Conservation (phyloP, 1,140 invertebrate species). For the Phenacoccus solenopsis region DNA sequence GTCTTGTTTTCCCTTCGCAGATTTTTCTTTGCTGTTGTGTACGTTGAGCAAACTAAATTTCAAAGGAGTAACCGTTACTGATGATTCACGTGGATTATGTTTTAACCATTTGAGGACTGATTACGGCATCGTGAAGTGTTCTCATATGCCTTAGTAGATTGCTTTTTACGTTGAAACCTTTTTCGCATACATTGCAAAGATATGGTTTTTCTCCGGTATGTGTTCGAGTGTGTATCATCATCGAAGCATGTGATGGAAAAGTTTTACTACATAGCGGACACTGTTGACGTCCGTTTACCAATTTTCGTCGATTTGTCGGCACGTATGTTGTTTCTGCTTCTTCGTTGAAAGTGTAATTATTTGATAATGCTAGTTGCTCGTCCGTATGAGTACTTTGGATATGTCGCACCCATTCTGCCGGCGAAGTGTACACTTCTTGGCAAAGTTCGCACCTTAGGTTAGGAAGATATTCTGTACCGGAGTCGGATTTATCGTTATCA, state of each 20-base stretch:
- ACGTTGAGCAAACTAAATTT: neutral
- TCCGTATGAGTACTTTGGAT: slow-evolving; percentile 71
- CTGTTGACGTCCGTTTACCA: slow-evolving; percentile 41
- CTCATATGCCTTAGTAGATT: slow-evolving; percentile 56
- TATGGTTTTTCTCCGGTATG: slow-evolving; percentile 46
- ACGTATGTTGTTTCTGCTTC: slow-evolving; percentile 39
- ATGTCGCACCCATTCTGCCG: slow-evolving; percentile 70
- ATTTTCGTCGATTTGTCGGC: slow-evolving; percentile 13
- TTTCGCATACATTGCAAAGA: slow-evolving; percentile 56
- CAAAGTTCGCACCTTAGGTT: slow-evolving; percentile 63
- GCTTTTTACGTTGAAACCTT: slow-evolving; percentile 65
- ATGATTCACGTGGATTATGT: too few relatives aligned
- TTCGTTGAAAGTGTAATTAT: slow-evolving; percentile 61
- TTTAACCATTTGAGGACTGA: slow-evolving; percentile 19
- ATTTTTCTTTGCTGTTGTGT: too few relatives aligned
- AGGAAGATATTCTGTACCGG: slow-evolving; percentile 30
- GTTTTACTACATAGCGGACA: slow-evolving; percentile 57
- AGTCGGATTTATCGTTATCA: slow-evolving; percentile 9
- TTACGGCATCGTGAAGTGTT: slow-evolving; percentile 35
- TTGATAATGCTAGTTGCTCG: slow-evolving; percentile 64
- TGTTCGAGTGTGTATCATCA: slow-evolving; percentile 43
- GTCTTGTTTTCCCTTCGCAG: neutral
- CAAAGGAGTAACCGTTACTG: too few relatives aligned
- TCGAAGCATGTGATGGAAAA: slow-evolving; percentile 61
- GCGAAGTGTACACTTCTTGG: slow-evolving; percentile 64